Base-by-base conservation (phyloP, 2,797 vertebrate species). In the Darevskia mixta region DNA sequence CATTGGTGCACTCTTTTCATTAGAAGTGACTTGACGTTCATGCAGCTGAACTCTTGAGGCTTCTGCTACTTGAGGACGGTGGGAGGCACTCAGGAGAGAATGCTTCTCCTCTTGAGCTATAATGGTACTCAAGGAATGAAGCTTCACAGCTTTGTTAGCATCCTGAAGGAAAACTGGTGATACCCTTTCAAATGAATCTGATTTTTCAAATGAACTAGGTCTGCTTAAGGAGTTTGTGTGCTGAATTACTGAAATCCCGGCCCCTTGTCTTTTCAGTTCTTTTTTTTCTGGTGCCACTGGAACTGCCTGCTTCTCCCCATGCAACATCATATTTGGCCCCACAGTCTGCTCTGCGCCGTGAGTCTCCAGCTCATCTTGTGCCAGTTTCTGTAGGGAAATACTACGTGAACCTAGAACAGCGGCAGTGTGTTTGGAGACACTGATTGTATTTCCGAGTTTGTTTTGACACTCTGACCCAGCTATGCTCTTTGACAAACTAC, bases 201-300 rank as follows among this genome's bases (percentile, higher is more conserved):
- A 94, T 93, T 98, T 98, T 94, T 99, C 99, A 90, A 99, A 98
- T 0, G 99, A 99, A 93, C 94, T 98, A 9, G 98, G 98, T 94
- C 98, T 96, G 94, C 98, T 99, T 79, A 99, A 96, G 4, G 99
- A 99, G 92, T 99, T 99, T 27, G 99, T 99, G 89, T 99, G 99
- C 91, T 99, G 98, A 93, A 99, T 99, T 87, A 99, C 99, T 0
- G 99, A 99, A 90, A 99, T 99, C 27, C 98, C 98, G 49, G 98
- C 97, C 73, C 98, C 98, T 89, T 99, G 98, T 89, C 99, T 98
- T 94, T 98, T 98, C 84, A 98, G 71, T 25, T 99, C 98, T n/a
- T 93, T 90, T 90, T 97, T 97, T 89, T 98, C 98, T 95, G 97
- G 98, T 78, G 86, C 79, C 32, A 94, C 87, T 64, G 96, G 90